Evolutionary conservation across 2,797 vertebrate species (phyloP), one percentile per base, ranked within the genome.

Genomic region (Cottoperca gobio): DNA sequence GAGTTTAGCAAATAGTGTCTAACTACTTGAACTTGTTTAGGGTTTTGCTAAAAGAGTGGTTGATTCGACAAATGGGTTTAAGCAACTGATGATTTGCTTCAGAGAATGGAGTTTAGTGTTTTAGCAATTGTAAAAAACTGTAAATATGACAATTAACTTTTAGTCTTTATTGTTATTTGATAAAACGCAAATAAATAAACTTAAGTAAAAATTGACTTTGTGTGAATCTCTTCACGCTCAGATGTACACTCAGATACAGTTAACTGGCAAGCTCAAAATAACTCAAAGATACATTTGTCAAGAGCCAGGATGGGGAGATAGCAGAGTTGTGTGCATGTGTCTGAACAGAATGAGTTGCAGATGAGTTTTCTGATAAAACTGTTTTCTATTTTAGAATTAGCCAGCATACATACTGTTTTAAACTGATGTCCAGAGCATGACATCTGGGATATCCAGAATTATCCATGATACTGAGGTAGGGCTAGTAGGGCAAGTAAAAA

Each of bases 241-340:
- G 68, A 49, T 70, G 19, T 28, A 60, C 13, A 1, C 31, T 67
- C 62, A 28, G 48, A 78, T 61, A 43, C 17, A n/a, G 13, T 84
- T 73, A 64, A 77, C 50, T 79, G 48, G 40, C 46, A 62, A 43
- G 28, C 59, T 78, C 3, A 23, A 65, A 87, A 83, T 82, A 84
- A 58, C 63, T 54, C n/a, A 59, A 24, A 53, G 46, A 54, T 52
- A 49, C 53, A 58, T 86, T 61, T 81, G 54, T 63, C 39, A 60
- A 67, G 58, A 60, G 59, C 49, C 39, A 64, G 74, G 33, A 67
- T 21, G 55, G 31, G 1, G 14, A 58, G 50, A 60, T 62, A 43
- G 42, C 63, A 80, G 33, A 59, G 72, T 16, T 66, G 26, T 59
- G 23, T 2, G 8, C 43, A 17, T 72, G 23, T 73, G 35, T 64